Evolutionary conservation across 2,113 vertebrate genomes (phyloP).

Genomic region (Sylvicapra grimmia): DNA sequence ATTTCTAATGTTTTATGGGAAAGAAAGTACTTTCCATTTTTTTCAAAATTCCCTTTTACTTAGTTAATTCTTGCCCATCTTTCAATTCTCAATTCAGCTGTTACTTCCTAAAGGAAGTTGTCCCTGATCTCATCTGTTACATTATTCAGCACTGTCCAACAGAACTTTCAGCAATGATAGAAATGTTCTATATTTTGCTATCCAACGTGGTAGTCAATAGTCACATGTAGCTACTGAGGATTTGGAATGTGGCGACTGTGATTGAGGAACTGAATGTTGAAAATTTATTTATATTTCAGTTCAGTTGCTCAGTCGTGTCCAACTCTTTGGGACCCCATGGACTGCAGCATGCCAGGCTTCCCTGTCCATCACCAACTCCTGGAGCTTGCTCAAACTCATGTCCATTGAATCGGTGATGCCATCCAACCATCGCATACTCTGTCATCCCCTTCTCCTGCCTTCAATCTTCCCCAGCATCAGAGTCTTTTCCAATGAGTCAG

Average conservation of each 20-base stretch:
- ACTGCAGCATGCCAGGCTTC: not conserved
- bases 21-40: not conserved
- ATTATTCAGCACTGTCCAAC: not conserved
- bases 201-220: not conserved
- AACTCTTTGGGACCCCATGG: not conserved
- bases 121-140: not conserved
- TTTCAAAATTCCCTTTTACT: not conserved
- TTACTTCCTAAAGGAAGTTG: not conserved
- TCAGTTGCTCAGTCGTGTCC: not conserved
- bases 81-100: not conserved
- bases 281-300: not conserved
- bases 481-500: not conserved
- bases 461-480: not conserved
- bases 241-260: not conserved
- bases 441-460: rapidly evolving
- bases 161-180: not conserved
- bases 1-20: not conserved
- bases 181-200: not conserved
- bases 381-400: not conserved
- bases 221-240: not conserved
- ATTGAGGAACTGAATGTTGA: not conserved
- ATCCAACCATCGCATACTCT: not conserved
- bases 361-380: not conserved
- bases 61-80: not conserved
- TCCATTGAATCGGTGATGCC: not conserved